Evolutionary conservation across 1,140 invertebrate species (phyloP), one percentile per base, ranked within the genome.

Genomic region (Hormaphis cornu): DNA sequence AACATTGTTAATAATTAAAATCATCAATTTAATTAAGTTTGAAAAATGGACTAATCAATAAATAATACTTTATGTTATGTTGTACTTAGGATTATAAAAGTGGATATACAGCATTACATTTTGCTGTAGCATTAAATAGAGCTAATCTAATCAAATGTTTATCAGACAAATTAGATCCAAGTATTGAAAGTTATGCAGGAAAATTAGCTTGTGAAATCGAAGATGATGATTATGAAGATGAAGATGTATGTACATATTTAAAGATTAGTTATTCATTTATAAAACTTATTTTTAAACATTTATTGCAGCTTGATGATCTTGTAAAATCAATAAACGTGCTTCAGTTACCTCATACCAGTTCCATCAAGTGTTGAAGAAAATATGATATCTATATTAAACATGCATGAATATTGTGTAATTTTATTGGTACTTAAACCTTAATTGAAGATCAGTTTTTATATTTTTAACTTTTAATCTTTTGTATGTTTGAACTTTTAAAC

Each of bases 81-180:
- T n/a, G n/a, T n/a, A n/a, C n/a, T 16, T 33, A 66, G 59, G 59
- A 66, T 30, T 50, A 66, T 66, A 66, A 66, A 48, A 66, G 59
- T 8, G 59, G 59, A 46, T 66, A 48, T 22, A 66, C 59, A 3
- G 59, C 59, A 30, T 66, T 66, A 35, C 59, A 66, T 24, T 66
- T 66, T 66, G 59, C 59, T 16, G 44, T 48, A 48, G 59, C 59
- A 18, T 44, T 66, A 10, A 66, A 66, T 33, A 66, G 42, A 48
- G 44, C 18, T 20, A 66, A 44, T 20, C 42, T 66, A 20, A 66
- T 66, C 22, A 44, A 66, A 33, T 66, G 44, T 33, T 46, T 66
- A 22, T 14, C 48, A 33, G 59, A 66, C 10, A 66, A 66, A 66
- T 18, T 66, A 1, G 59, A 66, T 66, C 24, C 59, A 20, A 66